phyloP scores from a whole-genome alignment of 1,140 invertebrate species.

The Drosophila lini region DNA sequence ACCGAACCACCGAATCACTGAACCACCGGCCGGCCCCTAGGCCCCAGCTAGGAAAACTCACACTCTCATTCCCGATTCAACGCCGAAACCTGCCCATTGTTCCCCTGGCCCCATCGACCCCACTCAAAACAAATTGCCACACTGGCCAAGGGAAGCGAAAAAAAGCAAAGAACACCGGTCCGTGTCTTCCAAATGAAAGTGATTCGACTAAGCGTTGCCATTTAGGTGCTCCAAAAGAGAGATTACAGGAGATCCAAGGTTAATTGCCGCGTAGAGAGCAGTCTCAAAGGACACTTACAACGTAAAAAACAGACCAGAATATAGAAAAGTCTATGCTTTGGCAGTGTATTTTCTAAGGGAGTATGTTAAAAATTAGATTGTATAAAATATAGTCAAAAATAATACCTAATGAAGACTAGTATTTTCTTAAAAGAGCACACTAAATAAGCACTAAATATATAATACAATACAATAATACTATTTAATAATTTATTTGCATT shows the following conservation, averaged over 20 bases:
- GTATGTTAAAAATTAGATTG: neutral
- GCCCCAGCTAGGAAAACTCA: constrained; percentile 15
- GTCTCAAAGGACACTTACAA: constrained; percentile 2
- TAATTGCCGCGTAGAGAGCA: neutral
- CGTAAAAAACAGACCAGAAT: neutral
- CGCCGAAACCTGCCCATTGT: constrained; percentile 8
- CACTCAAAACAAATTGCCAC: constrained; percentile 81
- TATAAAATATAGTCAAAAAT: neutral
- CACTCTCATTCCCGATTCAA: constrained; percentile 8
- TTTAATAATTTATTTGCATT: no score
- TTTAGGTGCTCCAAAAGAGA: constrained; percentile 28
- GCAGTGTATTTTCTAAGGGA: no score
- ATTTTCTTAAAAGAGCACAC: no score
- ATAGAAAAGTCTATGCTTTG: neutral
- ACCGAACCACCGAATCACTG: constrained; percentile 4
- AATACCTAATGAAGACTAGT: no score
- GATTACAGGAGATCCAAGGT: constrained; percentile 8
- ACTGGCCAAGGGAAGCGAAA: constrained; percentile 52
- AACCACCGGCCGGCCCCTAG: constrained; percentile 13
- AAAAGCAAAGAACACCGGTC: constrained; percentile 21
- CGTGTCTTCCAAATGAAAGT: constrained; percentile 34
- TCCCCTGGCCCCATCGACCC: constrained; percentile 55
- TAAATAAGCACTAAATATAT: no score
- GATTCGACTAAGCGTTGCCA: constrained; percentile 51
- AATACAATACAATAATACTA: no score